phyloP scores from a whole-genome alignment of 2,888 invertebrate genomes.

The Euzetes globulus region DNA sequence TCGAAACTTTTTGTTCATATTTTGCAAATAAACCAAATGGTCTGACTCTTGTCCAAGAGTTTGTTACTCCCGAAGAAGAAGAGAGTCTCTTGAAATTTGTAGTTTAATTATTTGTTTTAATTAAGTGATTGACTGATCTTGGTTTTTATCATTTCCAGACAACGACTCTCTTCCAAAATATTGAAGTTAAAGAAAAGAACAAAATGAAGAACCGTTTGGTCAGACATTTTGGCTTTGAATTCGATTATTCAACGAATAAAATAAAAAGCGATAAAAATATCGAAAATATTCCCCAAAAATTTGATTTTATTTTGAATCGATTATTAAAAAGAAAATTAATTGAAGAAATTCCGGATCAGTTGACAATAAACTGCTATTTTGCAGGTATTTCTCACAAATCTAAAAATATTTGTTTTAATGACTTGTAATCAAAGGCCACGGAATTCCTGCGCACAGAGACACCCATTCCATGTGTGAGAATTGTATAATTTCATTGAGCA shows the following conservation, averaged over 20 bases:
- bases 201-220: background rate
- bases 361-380: conserved; percentile 23
- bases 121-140: no score
- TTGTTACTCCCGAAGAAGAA: background rate
- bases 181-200: background rate
- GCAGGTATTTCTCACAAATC: background rate
- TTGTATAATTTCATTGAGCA: conserved; percentile 17
- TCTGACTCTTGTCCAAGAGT: background rate
- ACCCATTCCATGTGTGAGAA: conserved; percentile 31
- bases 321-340: background rate
- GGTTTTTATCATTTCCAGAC: no score
- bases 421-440: background rate
- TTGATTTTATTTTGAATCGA: background rate
- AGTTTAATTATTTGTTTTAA: background rate
- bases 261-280: background rate
- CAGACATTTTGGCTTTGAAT: background rate
- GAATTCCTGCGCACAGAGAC: conserved; percentile 22
- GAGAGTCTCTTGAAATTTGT: background rate
- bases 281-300: background rate
- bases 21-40: background rate
- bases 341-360: conserved; percentile 26
- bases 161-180: background rate
- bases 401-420: background rate
- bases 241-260: background rate
- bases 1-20: no score